These are phyloP conservation scores for Tricholauxania praeusta DNA, from an alignment of 2,888 invertebrate species.

Conservation along the genomic window DNA sequence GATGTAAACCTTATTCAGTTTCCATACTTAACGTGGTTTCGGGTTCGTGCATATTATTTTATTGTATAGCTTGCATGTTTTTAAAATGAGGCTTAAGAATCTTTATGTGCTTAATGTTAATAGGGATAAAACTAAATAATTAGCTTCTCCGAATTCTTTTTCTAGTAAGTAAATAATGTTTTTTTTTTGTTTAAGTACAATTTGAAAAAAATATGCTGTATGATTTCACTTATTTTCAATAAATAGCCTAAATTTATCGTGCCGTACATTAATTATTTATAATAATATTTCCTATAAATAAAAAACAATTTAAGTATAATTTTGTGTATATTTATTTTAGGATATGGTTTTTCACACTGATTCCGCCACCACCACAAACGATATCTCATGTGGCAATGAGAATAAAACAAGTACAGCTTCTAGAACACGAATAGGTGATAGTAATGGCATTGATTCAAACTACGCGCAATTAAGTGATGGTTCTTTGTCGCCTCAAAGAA, in stretches of 20 bases:
- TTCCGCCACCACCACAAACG: slow-evolving; percentile 80
- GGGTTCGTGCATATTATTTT: neutral
- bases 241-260: too few species aligned
- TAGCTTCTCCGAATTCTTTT: too few species aligned
- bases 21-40: neutral
- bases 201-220: too few species aligned
- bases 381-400: slow-evolving; percentile 69
- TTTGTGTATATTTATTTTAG: slow-evolving; percentile 60
- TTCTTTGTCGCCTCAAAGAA: slow-evolving; percentile 73
- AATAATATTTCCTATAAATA: too few species aligned
- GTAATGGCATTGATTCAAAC: neutral
- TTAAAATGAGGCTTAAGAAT: too few species aligned
- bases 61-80: neutral
- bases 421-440: slow-evolving; percentile 56
- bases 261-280: too few species aligned
- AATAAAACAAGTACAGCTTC: slow-evolving; percentile 25
- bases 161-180: too few species aligned
- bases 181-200: too few species aligned
- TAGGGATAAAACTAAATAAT: too few species aligned
- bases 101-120: too few species aligned
- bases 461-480: slow-evolving; percentile 61
- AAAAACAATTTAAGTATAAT: too few species aligned
- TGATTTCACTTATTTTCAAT: too few species aligned
- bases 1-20: neutral
- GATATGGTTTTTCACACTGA: slow-evolving; percentile 85